Evolutionary conservation across 2,797 vertebrate species (phyloP).

Genomic region (Sebastes oblongus): DNA sequence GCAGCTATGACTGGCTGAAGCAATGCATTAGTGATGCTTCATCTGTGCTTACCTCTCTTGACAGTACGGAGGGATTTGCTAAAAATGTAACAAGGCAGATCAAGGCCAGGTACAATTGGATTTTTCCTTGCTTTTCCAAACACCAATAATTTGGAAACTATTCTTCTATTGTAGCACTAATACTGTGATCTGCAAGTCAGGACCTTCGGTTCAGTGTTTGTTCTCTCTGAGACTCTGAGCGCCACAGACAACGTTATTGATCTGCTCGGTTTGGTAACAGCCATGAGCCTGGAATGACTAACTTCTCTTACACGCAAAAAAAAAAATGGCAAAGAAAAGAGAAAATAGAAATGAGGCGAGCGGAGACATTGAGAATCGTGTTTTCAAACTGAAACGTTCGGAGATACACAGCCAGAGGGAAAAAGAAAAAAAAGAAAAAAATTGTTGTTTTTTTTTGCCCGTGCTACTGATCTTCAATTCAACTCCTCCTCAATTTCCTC

Average conservation of each 20-base stretch:
- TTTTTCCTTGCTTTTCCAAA: neutral
- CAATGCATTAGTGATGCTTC: neutral
- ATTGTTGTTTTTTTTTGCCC: neutral
- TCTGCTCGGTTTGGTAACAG: slow-evolving; percentile 22
- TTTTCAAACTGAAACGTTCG: slow-evolving; percentile 43
- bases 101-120: neutral
- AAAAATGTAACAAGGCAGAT: neutral
- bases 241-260: slow-evolving; percentile 36
- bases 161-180: neutral
- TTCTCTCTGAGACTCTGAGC: slow-evolving; percentile 5
- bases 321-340: slow-evolving; percentile 15
- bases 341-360: slow-evolving; percentile 27
- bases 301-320: neutral
- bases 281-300: neutral
- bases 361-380: slow-evolving; percentile 20
- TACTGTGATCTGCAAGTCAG: neutral
- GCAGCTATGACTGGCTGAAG: neutral
- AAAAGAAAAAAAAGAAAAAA: neutral
- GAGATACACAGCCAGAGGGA: slow-evolving; percentile 36
- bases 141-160: neutral
- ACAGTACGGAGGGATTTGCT: neutral
- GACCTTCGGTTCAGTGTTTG: slow-evolving; percentile 1
- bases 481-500: slow-evolving; percentile 47
- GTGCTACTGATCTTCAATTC: slow-evolving; percentile 42
- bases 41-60: neutral